Base-by-base conservation (phyloP, 2,888 invertebrate genomes). In the Andrena praecox region DNA sequence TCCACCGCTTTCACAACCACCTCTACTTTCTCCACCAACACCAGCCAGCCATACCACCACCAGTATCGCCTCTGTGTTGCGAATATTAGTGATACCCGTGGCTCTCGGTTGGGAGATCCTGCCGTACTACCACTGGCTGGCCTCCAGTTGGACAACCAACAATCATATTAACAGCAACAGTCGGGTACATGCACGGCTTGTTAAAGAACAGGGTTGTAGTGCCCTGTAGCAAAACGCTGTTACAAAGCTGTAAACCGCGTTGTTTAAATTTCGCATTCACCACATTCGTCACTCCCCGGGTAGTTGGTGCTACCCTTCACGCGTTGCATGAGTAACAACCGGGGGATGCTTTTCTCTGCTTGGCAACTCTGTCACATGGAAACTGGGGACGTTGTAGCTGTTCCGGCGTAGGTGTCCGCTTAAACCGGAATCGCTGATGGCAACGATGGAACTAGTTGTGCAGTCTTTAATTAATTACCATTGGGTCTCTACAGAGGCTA, bases 1-100 rank as follows among this genome's bases (percentile, higher is more conserved):
- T 78, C 88, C 85, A 84, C 77, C 62, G 76, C 77, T 68, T 63
- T 66, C 86, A 62, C 63, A 12, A 50, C 73, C 73, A 75, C 80
- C 67, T 63, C 75, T 70, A 82, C 86, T 83, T 59, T 48, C 84
- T 66, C 62, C 82, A 77, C 72, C 63, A 71, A 72, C 48, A 87
- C 69, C 74, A 31, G 20, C 68, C 33, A 7, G 10, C 59, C 7
- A 10, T 27, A 12, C 71, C 70, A 71, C 24, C 64, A 54, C 64
- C 29, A 27, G 20, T 29, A 10, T 2, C 2, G 33, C 50, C 54
- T 7, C 31, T 48, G 27, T 27, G 50, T 35, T 8, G 31, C 42
- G 56, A 77, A 54, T 64, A 76, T 77, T 62, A 67, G 59, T 69
- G 62, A 70, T 50, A 67, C 66, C 42, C 50, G 29, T 1, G 27